phyloP scores from a whole-genome alignment of 2,797 vertebrate genomes.

The Hemitrygon akajei region DNA sequence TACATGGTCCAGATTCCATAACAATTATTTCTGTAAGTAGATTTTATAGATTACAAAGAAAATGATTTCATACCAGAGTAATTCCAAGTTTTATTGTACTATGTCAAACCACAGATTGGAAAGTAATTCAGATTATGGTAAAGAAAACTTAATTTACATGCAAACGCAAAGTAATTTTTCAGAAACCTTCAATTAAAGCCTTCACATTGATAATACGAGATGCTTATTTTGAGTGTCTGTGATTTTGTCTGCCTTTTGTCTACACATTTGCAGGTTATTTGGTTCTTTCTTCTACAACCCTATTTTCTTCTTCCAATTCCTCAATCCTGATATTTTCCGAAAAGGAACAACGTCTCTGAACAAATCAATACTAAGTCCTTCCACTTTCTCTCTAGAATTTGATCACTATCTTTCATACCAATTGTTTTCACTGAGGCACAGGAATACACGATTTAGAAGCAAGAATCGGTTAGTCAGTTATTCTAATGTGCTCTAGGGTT shows the following conservation, averaged over 20 bases:
- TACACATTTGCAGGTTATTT: not conserved
- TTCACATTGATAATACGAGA: not conserved
- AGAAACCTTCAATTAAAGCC: not conserved
- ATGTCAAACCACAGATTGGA: not conserved
- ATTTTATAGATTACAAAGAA: not conserved
- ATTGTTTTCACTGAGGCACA: too few relatives aligned
- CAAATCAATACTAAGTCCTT: too few relatives aligned
- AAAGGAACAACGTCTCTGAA: not conserved
- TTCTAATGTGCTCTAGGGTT: too few relatives aligned
- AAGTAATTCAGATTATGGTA: conserved; percentile 5
- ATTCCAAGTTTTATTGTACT: not conserved
- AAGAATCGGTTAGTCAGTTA: too few relatives aligned
- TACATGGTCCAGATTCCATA: not conserved
- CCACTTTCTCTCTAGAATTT: too few relatives aligned
- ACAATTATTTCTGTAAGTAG: not conserved
- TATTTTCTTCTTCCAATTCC: not conserved
- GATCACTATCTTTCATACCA: too few relatives aligned
- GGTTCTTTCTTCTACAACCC: not conserved
- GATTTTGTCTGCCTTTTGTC: not conserved
- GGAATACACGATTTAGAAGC: too few relatives aligned
- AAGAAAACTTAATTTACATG: not conserved
- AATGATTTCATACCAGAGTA: not conserved
- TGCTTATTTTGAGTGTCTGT: not conserved
- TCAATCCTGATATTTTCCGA: not conserved
- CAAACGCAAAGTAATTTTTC: not conserved